Base-by-base conservation (phyloP, 2,888 invertebrate genomes). In the Cantharis flavilabris region DNA sequence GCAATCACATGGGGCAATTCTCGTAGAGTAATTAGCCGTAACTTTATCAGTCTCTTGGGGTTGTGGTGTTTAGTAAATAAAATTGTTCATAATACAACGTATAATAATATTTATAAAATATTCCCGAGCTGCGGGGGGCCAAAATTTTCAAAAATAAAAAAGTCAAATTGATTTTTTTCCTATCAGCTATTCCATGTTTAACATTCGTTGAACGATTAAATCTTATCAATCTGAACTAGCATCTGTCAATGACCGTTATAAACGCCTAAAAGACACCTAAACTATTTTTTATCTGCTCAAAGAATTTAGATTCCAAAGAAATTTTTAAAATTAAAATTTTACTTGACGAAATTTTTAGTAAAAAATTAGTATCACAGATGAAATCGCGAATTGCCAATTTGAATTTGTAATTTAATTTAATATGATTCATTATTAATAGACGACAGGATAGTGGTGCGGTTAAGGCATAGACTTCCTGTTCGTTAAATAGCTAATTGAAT, bases 1-100 rank as follows among this genome's bases (percentile, higher is more conserved):
- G 72, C 71, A 74, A 77, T 77, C 77, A 77, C 75, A 77, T 77
- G 75, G 77, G 76, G 70, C 75, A 74, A 77, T 75, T 73, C 75
- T 71, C 71, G 49, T 70, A 14, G 77, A 69, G 74, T 77, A 77
- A 77, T 77, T 77, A 77, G 74, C 69, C 71, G 74, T 77, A 75
- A 75, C 74, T 77, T 77, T 75, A 77, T 77, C 70, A 69, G 73
- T 13, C 77, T 30, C 72, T 62, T 69, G 75, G 77, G 77, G 74
- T 75, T 67, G 28, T 20, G 16, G 30, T 72, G 23, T 72, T 62
- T 30, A 26, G 62, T 71, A 33, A 23, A 62, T 71, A 62, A 62
- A 71, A 20, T 71, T 71, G n/a, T 71, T 71, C 62, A 26, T 62
- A 71, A 71, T 71, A n/a, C 23, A 62, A 18, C 23, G 11, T 63